Evolutionary conservation across 1,140 invertebrate genomes (phyloP), one percentile per base, ranked within the genome.

Genomic region (Leptopilina clavipes): DNA sequence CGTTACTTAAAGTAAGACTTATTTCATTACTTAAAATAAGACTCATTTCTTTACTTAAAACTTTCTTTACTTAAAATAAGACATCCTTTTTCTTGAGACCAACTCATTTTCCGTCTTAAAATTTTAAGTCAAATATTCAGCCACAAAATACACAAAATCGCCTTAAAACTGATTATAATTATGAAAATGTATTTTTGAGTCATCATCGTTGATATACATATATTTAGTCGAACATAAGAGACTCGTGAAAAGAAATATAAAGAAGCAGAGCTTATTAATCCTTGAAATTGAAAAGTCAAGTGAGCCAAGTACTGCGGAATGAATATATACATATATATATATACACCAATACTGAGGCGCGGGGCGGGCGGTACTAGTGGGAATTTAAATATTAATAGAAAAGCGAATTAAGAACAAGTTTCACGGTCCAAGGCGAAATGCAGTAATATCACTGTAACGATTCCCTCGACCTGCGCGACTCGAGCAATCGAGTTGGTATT

Each of bases 271-370:
- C 59, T 65, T 65, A 65, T 65, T 37, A 65, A 31, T 65, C 59
- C 59, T 65, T 31, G 59, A 65, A 65, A 65, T 65, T 65, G 59
- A 65, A 65, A 31, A 65, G 59, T 65, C 59, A 65, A 65, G 59
- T 65, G 59, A 65, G 59, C 11, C 59, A 65, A n/a, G 14, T 31
- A 65, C 59, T 65, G 14, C 3, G 14, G 59, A 65, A 31, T 59
- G 22, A 17, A 19, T 59, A 59, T 25, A 59, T 65, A 52, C 8
- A 14, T 9, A 40, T 40, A 40, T 40, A 40, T 40, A 40, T 9
- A 40, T 9, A 7, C 37, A 9, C 7, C n/a, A n/a, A 40, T 40
- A 40, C 37, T 1, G 9, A 40, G 0, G 8, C 37, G 37, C 37
- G 37, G 25, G 0, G 37, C 37, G 37, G 37, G 37, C 22, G 59